phyloP scores from a whole-genome alignment of 2,888 invertebrate genomes.

The Eurois occulta region DNA sequence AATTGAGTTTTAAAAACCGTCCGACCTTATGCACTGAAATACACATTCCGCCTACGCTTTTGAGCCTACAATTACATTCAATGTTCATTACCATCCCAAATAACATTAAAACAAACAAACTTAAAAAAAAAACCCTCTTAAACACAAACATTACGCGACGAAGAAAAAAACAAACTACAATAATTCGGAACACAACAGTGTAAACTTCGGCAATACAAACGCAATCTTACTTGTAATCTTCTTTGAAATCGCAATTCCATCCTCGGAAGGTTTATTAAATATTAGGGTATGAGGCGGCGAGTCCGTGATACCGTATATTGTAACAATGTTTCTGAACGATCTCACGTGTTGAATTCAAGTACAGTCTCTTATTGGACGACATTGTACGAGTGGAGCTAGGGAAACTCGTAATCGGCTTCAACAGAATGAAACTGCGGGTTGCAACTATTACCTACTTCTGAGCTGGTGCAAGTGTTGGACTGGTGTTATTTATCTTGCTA shows the following conservation, averaged over 20 bases:
- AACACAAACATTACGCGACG: constrained; percentile 21
- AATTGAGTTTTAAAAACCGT: constrained; percentile 11
- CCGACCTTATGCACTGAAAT: neutral
- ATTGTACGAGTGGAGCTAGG: constrained; percentile 67
- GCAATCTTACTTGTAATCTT: constrained; percentile 65
- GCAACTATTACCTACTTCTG: constrained; percentile 69
- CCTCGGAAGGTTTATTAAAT: constrained; percentile 66
- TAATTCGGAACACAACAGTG: constrained; percentile 34
- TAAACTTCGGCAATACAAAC: constrained; percentile 60
- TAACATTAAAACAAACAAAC: constrained; percentile 29
- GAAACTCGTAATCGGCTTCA: constrained; percentile 76
- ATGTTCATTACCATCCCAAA: constrained; percentile 16
- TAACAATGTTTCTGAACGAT: constrained; percentile 69
- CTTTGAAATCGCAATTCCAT: constrained; percentile 64
- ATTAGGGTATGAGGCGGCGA: constrained; percentile 56
- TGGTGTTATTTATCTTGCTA: neutral
- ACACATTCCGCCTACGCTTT: neutral
- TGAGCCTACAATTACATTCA: constrained; percentile 15
- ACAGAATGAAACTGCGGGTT: constrained; percentile 75
- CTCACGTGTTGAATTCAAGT: constrained; percentile 69
- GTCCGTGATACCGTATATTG: constrained; percentile 55
- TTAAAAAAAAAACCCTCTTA: constrained; percentile 31
- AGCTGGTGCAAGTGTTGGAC: constrained; percentile 58
- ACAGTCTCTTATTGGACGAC: constrained; percentile 69
- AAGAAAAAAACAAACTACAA: constrained; percentile 50